These are phyloP conservation scores for Nephrocerus scutellatus DNA, from an alignment of 2,888 invertebrate genomes.

Conservation along the genomic window DNA sequence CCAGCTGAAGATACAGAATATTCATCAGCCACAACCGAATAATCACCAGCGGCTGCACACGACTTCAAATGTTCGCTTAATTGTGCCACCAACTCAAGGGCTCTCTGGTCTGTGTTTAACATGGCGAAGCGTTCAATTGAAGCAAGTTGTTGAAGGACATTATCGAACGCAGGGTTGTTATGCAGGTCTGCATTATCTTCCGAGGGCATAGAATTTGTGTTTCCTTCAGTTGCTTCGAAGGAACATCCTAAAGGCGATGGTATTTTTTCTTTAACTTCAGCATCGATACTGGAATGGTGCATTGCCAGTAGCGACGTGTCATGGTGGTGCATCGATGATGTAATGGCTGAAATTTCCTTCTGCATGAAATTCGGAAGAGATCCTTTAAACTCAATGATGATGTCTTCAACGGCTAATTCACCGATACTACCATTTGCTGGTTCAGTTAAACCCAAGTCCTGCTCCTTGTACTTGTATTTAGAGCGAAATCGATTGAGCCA, in stretches of 20 bases:
- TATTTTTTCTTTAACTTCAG: constrained; percentile 9
- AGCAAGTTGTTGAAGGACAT: constrained; percentile 39
- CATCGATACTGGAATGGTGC: neutral
- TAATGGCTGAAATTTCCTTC: constrained; percentile 36
- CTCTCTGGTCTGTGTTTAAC: constrained; percentile 37
- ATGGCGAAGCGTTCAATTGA: constrained; percentile 40
- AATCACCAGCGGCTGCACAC: constrained; percentile 36
- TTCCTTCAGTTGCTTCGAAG: constrained; percentile 28
- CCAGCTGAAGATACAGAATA: constrained; percentile 21
- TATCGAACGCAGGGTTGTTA: no score
- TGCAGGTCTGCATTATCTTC: constrained; percentile 21
- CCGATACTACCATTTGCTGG: constrained; percentile 13
- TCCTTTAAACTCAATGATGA: constrained; percentile 41
- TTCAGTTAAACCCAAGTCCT: constrained; percentile 33
- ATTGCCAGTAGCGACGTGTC: neutral
- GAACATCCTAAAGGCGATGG: no score
- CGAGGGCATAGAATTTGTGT: constrained; percentile 19
- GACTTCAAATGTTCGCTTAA: constrained; percentile 40
- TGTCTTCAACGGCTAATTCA: constrained; percentile 39
- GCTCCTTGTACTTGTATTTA: constrained; percentile 40
- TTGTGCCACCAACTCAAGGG: constrained; percentile 37
- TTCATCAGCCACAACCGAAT: constrained; percentile 30
- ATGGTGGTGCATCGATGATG: constrained; percentile 21
- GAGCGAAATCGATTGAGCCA: constrained; percentile 42
- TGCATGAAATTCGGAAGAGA: constrained; percentile 43